These are phyloP conservation scores for Drosophila setifemur DNA, from an alignment of 1,140 invertebrate genomes.

Conservation along the genomic window DNA sequence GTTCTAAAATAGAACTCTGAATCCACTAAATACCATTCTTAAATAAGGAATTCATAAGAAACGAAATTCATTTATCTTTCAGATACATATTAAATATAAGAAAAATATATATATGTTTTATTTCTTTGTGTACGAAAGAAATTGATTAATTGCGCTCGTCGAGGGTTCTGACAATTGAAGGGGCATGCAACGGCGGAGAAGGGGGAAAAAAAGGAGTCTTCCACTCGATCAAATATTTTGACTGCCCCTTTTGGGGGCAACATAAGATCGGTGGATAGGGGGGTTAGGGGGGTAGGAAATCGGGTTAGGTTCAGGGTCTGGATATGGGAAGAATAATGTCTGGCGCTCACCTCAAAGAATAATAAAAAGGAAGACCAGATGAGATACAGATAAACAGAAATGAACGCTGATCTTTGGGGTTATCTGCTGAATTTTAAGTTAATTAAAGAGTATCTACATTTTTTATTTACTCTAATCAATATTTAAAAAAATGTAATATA, in stretches of 20 bases:
- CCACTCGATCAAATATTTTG: slow-evolving; percentile 73
- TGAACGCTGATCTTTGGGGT: too few relatives aligned
- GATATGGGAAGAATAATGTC: slow-evolving; percentile 28
- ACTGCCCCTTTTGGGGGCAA: slow-evolving; percentile 23
- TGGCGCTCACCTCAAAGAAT: slow-evolving; percentile 27
- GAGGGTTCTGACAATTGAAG: slow-evolving; percentile 16
- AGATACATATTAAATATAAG: not conserved
- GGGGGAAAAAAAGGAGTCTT: slow-evolving; percentile 13
- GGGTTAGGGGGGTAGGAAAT: too few relatives aligned
- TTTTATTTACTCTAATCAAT: too few relatives aligned
- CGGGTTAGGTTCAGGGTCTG: not conserved
- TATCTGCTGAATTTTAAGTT: too few relatives aligned
- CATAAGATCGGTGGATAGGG: not conserved
- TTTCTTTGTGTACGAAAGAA: slow-evolving; percentile 8
- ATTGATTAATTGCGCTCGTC: slow-evolving; percentile 60
- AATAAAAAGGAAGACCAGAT: not conserved
- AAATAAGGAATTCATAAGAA: too few relatives aligned
- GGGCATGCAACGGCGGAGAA: not conserved
- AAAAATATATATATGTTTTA: not conserved
- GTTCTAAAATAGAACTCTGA: too few relatives aligned
- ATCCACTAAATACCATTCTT: too few relatives aligned
- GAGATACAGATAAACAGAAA: not conserved
- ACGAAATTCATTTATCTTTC: too few relatives aligned
- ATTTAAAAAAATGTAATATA: too few relatives aligned
- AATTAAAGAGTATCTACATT: too few relatives aligned